A percentile compares a stretch with the other conserved stretches of the same genome.
Evolutionary conservation across 2,888 invertebrate species (phyloP).

Genomic region (Noctua fimbriata): DNA sequence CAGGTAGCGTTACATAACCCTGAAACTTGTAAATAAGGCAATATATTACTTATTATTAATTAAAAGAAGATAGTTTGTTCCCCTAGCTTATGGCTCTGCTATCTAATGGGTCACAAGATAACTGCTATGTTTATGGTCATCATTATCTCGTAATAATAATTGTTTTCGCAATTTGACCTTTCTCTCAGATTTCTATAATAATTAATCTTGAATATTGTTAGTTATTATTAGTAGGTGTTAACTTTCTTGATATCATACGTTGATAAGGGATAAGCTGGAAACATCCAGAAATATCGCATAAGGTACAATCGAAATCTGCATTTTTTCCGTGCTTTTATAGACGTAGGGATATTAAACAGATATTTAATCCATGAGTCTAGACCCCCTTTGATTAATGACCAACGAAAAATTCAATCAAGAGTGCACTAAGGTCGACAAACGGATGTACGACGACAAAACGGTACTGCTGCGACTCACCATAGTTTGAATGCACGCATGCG

Average conservation of each 20-base stretch:
- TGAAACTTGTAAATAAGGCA: background rate
- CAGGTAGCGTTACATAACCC: background rate
- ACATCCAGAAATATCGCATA: background rate
- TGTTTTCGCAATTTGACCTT: constrained; percentile 19
- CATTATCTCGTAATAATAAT: constrained; percentile 2
- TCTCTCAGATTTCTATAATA: background rate
- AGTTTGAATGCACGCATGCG: too few relatives aligned
- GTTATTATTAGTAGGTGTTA: too few relatives aligned
- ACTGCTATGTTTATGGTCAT: constrained; percentile 11
- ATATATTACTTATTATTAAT: background rate
- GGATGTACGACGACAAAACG: too few relatives aligned
- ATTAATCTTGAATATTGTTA: too few relatives aligned
- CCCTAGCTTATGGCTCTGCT: constrained; percentile 12
- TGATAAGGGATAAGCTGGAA: background rate
- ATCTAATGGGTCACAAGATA: constrained; percentile 25
- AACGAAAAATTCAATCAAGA: background rate
- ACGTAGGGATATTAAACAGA: background rate
- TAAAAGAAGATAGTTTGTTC: background rate
- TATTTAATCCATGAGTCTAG: background rate
- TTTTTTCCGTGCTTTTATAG: background rate
- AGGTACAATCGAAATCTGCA: background rate
- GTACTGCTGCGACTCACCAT: background rate
- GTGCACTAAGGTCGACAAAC: too few relatives aligned
- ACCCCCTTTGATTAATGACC: background rate
- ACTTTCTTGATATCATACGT: background rate